Conservation (phyloP, 1,140 invertebrate genomes). For the Drosophila nigromelanica region DNA sequence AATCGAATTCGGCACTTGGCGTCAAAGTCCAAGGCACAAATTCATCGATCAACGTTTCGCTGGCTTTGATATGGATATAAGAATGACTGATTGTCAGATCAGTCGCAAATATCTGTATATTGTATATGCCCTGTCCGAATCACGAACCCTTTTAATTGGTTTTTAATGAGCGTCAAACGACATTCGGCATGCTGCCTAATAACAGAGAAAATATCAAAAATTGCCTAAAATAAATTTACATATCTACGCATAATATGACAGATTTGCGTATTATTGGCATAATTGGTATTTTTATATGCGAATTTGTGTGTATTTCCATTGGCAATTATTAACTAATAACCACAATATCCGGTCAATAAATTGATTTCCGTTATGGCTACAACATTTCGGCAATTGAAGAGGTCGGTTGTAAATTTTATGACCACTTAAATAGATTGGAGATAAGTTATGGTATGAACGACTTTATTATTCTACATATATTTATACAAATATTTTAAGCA, state of each 20-base stretch:
- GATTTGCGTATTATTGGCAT: constrained; percentile 28
- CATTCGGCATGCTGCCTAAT: constrained; percentile 53
- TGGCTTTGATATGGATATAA: constrained; percentile 50
- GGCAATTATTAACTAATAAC: constrained; percentile 5
- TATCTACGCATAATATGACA: constrained; percentile 33
- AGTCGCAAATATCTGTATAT: neutral
- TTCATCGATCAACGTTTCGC: constrained; percentile 64
- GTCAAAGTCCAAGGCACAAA: constrained; percentile 66
- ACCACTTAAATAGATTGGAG: neutral
- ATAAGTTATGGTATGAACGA: neutral
- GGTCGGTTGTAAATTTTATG: neutral
- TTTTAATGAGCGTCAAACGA: constrained; percentile 41
- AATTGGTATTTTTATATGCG: constrained; percentile 2
- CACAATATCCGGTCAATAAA: constrained; percentile 14
- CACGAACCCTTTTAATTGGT: constrained; percentile 35
- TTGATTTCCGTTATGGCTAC: constrained; percentile 22
- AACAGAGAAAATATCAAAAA: constrained; percentile 55
- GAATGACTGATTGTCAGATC: constrained; percentile 25
- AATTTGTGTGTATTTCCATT: constrained; percentile 12
- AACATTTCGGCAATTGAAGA: neutral
- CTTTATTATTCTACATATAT: too few relatives aligned
- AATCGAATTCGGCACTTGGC: constrained; percentile 37
- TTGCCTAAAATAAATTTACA: constrained; percentile 27
- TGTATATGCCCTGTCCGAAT: constrained; percentile 3
- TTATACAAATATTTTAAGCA: too few relatives aligned